A percentile compares a stretch with the other conserved stretches of the same genome.
phyloP scores from a whole-genome alignment of 2,888 invertebrate genomes.

The Scaptodrosophila latifasciaeformis region DNA sequence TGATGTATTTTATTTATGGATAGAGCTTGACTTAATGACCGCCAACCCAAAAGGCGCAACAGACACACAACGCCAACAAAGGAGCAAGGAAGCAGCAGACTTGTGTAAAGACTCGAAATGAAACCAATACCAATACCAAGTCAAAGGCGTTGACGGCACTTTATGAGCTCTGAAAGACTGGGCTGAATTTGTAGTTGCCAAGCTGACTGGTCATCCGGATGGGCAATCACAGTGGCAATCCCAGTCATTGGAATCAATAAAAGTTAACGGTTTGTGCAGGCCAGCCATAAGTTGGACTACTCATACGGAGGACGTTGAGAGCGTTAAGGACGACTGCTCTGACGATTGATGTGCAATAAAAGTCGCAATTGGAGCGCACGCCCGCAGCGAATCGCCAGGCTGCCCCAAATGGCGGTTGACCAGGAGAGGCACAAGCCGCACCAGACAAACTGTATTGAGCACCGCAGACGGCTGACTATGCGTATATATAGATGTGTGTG shows the following conservation, averaged over 20 bases:
- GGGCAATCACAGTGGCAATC: constrained; percentile 69
- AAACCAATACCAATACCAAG: constrained; percentile 51
- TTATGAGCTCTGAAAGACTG: constrained; percentile 48
- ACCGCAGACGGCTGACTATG: too few species aligned
- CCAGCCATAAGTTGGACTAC: constrained; percentile 10
- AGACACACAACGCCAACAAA: too few species aligned
- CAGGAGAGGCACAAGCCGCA: constrained; percentile 16
- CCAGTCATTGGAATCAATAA: constrained; percentile 71
- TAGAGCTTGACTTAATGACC: constrained; percentile 71
- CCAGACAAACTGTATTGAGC: constrained; percentile 12
- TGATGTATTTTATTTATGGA: constrained; percentile 65
- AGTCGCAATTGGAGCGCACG: constrained; percentile 67
- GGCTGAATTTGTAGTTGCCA: constrained; percentile 11
- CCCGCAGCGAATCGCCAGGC: constrained; percentile 47
- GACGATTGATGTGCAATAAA: constrained; percentile 69
- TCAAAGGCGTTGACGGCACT: constrained; percentile 69
- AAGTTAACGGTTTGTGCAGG: constrained; percentile 69
- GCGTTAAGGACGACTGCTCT: constrained; percentile 1
- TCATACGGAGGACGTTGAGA: background rate
- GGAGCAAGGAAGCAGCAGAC: too few species aligned
- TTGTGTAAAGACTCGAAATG: too few species aligned
- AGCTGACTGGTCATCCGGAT: constrained; percentile 31
- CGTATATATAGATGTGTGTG: background rate
- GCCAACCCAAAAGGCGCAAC: constrained; percentile 44
- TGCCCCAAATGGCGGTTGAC: constrained; percentile 28